These are phyloP conservation scores for Drosophila siamana DNA, from an alignment of 2,888 invertebrate species.

Conservation along the genomic window DNA sequence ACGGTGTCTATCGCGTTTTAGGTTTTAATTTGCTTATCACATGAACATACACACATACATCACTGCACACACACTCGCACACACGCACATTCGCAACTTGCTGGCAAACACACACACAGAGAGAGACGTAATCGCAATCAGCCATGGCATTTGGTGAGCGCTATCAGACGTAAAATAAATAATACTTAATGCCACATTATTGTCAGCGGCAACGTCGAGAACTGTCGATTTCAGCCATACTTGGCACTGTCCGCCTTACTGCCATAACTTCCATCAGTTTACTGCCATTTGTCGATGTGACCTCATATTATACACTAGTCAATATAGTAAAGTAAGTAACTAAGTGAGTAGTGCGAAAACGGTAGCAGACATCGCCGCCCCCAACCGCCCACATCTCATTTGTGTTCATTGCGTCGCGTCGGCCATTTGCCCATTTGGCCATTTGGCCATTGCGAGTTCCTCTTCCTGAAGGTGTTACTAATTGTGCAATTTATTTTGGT, in stretches of 20 bases:
- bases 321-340: constrained; percentile 1
- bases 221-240: constrained; percentile 51
- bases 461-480: constrained; percentile 3
- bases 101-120: neutral
- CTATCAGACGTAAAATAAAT: constrained; percentile 74
- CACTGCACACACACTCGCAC: neutral
- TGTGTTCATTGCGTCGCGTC: constrained; percentile 3
- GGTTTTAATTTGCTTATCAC: constrained; percentile 77
- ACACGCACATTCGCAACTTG: neutral
- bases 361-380: neutral
- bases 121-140: constrained; percentile 52
- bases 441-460: neutral
- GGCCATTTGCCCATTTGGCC: neutral
- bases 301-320: constrained; percentile 9
- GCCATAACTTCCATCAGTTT: constrained; percentile 42
- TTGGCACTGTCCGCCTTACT: constrained; percentile 14
- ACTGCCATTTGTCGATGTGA: constrained; percentile 32
- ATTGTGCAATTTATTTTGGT: constrained; percentile 13
- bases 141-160: constrained; percentile 44
- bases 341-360: constrained; percentile 9
- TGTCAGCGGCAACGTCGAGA: constrained; percentile 62
- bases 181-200: constrained; percentile 77
- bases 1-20: constrained; percentile 69
- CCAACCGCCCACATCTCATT: constrained; percentile 4
- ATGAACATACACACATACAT: constrained; percentile 11